These are phyloP conservation scores for Squalus acanthias DNA, from an alignment of 2,797 vertebrate species.

Conservation along the genomic window DNA sequence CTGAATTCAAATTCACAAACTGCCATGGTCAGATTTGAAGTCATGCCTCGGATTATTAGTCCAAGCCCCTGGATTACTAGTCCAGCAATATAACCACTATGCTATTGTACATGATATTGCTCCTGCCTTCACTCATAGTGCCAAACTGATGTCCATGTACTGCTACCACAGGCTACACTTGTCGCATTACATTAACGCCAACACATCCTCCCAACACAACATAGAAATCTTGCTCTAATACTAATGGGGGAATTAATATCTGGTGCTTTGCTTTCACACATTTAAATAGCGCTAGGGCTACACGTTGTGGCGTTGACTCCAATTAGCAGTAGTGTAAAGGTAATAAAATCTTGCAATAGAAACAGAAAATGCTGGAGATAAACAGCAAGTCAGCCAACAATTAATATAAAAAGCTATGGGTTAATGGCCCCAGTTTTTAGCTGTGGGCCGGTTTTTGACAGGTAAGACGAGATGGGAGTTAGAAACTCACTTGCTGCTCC, in stretches of 20 bases:
- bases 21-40: neutral
- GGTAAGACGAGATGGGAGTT: neutral
- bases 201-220: neutral
- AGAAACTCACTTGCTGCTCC: neutral
- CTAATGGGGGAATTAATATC: conserved; percentile 10
- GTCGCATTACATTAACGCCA: neutral
- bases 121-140: neutral
- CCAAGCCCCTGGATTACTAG: neutral
- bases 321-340: neutral
- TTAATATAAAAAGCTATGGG: neutral
- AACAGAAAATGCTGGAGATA: neutral
- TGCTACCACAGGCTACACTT: neutral
- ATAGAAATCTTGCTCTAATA: neutral
- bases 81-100: neutral
- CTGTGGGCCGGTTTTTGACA: neutral
- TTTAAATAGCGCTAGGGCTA: neutral
- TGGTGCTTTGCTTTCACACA: neutral
- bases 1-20: neutral
- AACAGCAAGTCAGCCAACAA: neutral
- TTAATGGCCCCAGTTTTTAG: neutral
- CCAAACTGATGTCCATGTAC: neutral
- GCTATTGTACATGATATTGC: no score
- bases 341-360: neutral
- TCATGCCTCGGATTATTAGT: neutral
- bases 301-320: neutral